phyloP scores from a whole-genome alignment of 2,888 invertebrate species.

The Drosophila neoperkinsi region DNA sequence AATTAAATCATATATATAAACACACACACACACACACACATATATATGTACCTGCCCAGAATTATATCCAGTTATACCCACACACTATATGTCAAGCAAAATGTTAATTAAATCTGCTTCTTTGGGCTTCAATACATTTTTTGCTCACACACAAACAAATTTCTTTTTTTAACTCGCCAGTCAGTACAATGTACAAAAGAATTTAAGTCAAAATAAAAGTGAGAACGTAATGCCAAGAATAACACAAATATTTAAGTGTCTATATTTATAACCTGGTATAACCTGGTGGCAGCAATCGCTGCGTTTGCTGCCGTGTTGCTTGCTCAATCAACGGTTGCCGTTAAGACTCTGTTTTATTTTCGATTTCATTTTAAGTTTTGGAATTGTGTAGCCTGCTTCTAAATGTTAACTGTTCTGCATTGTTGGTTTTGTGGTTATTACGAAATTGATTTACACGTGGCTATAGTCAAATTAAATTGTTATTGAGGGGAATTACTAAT shows the following conservation, averaged over 20 bases:
- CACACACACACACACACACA: conserved; percentile 4
- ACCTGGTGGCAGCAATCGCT: conserved; percentile 14
- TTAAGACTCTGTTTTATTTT: conserved; percentile 27
- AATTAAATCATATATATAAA: not conserved
- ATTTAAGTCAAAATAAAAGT: conserved; percentile 25
- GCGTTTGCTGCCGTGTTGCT: conserved; percentile 12
- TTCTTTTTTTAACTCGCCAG: not conserved
- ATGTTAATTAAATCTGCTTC: conserved; percentile 41
- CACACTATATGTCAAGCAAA: conserved; percentile 2
- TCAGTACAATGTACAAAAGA: not conserved
- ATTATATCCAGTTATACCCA: conserved; percentile 10
- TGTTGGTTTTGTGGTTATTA: not conserved
- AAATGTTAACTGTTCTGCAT: not conserved
- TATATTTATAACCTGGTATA: conserved; percentile 31
- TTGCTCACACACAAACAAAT: conserved; percentile 1
- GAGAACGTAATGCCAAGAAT: conserved; percentile 14
- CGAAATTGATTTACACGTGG: not conserved
- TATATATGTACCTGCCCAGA: conserved; percentile 30
- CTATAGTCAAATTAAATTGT: not conserved
- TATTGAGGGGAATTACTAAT: not conserved
- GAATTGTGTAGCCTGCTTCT: conserved; percentile 13
- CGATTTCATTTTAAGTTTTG: conserved; percentile 35
- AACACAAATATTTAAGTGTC: not conserved
- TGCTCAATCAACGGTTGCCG: conserved; percentile 38
- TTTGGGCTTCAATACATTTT: conserved; percentile 48